A percentile compares a stretch with the other conserved stretches of the same genome.
Evolutionary conservation across 2,113 vertebrate genomes (phyloP).

Genomic region (Cygnus atratus): DNA sequence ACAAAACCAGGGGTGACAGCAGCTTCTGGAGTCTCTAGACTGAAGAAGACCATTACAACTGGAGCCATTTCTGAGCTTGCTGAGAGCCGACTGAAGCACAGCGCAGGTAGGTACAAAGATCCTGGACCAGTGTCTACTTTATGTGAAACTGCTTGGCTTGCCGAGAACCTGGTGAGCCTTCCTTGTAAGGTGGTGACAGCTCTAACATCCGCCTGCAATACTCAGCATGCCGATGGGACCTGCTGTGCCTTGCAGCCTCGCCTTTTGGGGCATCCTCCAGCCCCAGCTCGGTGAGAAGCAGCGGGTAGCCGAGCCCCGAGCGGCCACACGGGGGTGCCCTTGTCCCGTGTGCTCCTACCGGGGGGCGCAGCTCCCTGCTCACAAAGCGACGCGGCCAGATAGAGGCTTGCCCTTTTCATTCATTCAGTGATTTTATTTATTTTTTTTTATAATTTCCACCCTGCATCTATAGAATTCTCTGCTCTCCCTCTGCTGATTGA

Average conservation of each 20-base stretch:
- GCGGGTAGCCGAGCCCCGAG: neutral
- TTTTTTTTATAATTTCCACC: neutral
- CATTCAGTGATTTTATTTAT: neutral
- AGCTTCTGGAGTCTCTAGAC: slow-evolving; percentile 71
- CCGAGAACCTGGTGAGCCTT: neutral
- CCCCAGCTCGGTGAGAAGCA: neutral
- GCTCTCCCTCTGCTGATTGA: neutral
- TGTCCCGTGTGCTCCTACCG: too few relatives aligned
- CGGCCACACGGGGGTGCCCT: neutral
- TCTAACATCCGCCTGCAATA: too few relatives aligned
- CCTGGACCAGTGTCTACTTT: neutral
- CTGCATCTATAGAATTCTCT: fast-evolving
- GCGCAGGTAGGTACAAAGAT: slow-evolving; percentile 73
- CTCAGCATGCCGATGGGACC: fast-evolving
- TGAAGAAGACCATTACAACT: slow-evolving; percentile 91
- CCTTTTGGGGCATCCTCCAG: neutral
- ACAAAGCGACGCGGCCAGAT: fast-evolving
- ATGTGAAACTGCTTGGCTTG: neutral
- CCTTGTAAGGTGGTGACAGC: neutral
- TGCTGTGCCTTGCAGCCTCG: neutral
- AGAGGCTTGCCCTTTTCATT: neutral
- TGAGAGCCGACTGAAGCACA: slow-evolving; percentile 81
- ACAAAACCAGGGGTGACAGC: slow-evolving; percentile 80
- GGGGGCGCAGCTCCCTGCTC: neutral
- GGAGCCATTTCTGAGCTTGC: slow-evolving; percentile 90